Evolutionary conservation across 2,113 vertebrate species (phyloP).

Genomic region (Rhinoderma darwinii): DNA sequence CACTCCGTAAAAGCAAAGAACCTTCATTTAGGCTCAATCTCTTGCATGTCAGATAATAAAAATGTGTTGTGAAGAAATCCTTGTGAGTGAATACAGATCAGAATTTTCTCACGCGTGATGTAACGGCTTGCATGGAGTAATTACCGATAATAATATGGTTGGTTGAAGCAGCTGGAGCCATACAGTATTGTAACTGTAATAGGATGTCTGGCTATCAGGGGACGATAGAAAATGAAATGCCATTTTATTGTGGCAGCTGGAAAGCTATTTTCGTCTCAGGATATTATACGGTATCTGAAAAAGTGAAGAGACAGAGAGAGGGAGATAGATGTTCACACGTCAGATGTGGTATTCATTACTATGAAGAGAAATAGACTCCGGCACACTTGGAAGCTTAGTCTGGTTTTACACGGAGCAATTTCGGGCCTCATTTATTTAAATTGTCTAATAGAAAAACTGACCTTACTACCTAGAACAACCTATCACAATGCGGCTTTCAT

Average conservation of each 20-base stretch:
- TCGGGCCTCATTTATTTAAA: too few species aligned
- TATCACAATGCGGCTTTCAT: too few species aligned
- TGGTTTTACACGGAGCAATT: background rate
- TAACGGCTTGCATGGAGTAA: conserved; percentile 16
- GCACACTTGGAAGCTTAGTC: background rate
- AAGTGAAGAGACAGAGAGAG: background rate
- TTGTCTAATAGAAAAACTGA: too few species aligned
- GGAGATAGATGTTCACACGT: background rate
- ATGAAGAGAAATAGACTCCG: background rate
- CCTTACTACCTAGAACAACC: too few species aligned
- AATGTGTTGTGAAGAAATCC: background rate
- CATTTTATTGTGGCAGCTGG: conserved; percentile 29
- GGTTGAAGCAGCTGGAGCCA: conserved; percentile 21
- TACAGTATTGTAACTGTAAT: conserved; percentile 4
- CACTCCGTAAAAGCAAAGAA: background rate
- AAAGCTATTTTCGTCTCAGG: background rate
- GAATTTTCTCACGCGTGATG: background rate
- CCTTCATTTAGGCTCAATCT: background rate
- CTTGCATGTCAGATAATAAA: background rate
- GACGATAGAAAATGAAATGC: conserved; percentile 35
- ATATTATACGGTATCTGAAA: background rate
- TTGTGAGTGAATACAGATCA: background rate
- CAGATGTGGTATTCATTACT: background rate
- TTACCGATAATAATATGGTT: conserved; percentile 43
- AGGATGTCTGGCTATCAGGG: conserved; percentile 15